These are phyloP conservation scores for Aspiorhynchus laticeps DNA, from an alignment of 2,113 vertebrate species.

Conservation along the genomic window DNA sequence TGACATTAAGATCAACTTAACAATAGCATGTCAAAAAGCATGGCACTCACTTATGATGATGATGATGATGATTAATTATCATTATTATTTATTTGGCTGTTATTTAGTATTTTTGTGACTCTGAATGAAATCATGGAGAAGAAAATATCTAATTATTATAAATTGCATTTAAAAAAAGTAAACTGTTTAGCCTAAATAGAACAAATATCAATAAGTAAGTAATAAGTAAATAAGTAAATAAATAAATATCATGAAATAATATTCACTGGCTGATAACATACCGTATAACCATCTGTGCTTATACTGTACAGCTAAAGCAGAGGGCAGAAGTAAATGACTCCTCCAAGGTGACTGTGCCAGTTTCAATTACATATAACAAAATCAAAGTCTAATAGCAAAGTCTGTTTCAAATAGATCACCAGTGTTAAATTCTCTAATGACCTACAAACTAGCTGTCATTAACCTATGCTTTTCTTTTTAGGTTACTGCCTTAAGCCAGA, in stretches of 20 bases:
- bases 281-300: not conserved
- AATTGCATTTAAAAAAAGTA: not conserved
- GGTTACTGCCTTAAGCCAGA: constrained; percentile 77
- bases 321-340: constrained; percentile 24
- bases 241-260: not conserved
- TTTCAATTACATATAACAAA: constrained; percentile 36
- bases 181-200: not conserved
- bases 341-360: constrained; percentile 40
- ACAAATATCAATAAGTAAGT: not conserved
- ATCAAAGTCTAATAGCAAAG: constrained; percentile 40
- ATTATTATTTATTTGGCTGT: not conserved
- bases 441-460: constrained; percentile 82
- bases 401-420: constrained; percentile 56
- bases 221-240: too few species aligned
- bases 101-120: not conserved
- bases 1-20: too few species aligned
- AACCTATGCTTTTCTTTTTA: constrained; percentile 81
- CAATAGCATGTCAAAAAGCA: too few species aligned
- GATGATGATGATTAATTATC: not conserved
- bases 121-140: not conserved
- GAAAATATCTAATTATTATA: not conserved
- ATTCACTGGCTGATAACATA: not conserved
- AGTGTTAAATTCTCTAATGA: constrained; percentile 74
- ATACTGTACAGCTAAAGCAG: not conserved
- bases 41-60: too few species aligned